phyloP scores from a whole-genome alignment of 2,797 vertebrate genomes.

The Aerospiza tachiro region DNA sequence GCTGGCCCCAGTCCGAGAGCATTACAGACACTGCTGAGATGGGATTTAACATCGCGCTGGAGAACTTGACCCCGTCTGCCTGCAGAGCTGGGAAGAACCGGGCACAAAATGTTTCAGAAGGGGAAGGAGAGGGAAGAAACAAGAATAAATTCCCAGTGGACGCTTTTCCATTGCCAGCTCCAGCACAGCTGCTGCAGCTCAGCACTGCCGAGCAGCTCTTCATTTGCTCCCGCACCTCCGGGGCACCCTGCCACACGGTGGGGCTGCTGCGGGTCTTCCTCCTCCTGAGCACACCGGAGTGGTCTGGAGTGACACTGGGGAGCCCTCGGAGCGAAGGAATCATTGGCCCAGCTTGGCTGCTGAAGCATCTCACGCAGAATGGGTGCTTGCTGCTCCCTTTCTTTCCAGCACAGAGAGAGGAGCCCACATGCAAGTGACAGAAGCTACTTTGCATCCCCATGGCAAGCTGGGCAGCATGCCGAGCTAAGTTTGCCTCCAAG shows the following conservation, averaged over 20 bases:
- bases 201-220: not conserved
- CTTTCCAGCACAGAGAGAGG: not conserved
- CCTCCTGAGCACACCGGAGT: not conserved
- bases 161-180: not conserved
- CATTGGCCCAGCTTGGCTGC: not conserved
- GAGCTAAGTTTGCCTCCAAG: not conserved
- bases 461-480: fast-evolving
- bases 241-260: not conserved
- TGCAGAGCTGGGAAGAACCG: not conserved
- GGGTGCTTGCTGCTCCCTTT: not conserved
- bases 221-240: fast-evolving
- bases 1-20: not conserved
- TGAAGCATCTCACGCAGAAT: not conserved
- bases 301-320: not conserved
- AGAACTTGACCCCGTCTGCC: not conserved
- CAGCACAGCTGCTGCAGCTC: not conserved
- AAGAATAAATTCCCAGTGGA: not conserved
- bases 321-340: not conserved
- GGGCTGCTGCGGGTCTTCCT: not conserved
- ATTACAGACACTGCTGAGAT: not conserved
- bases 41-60: not conserved
- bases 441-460: fast-evolving
- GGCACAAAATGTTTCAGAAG: not conserved
- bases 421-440: not conserved
- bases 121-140: not conserved